Conservation (phyloP, 2,113 vertebrate species). For the Amphilophus citrinellus region DNA sequence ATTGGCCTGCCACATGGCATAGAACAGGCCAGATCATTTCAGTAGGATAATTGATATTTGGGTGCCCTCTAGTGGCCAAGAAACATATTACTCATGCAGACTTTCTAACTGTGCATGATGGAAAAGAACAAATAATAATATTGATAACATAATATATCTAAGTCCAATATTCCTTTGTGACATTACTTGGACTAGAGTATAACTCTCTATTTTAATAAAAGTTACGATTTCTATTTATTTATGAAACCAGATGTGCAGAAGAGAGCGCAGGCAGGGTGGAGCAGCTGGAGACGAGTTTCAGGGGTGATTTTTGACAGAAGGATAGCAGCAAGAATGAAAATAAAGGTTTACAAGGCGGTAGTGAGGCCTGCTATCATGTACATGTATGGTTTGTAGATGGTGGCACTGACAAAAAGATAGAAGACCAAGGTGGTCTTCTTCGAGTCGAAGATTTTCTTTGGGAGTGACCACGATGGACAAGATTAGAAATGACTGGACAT, state of each 20-base stretch:
- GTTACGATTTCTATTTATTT: neutral
- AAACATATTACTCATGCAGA: neutral
- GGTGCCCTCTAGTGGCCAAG: slow-evolving; percentile 2
- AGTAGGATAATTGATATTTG: neutral
- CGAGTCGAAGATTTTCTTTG: no score
- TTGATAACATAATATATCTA: no score
- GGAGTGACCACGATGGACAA: no score
- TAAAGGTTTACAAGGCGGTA: neutral
- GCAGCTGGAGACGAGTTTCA: neutral
- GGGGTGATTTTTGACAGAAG: no score
- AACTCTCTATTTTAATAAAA: neutral
- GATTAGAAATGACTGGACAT: no score
- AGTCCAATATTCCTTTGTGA: no score
- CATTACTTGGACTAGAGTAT: no score
- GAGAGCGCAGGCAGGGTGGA: neutral
- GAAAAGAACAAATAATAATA: neutral
- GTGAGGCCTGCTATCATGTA: neutral
- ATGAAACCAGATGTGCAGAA: neutral
- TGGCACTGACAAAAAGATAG: neutral
- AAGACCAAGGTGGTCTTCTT: neutral
- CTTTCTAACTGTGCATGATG: neutral
- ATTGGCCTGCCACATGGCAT: neutral
- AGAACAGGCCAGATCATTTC: neutral
- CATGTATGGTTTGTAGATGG: neutral
- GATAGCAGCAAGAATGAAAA: neutral